phyloP scores from a whole-genome alignment of 2,113 vertebrate species.

The Tylochromis polylepis region DNA sequence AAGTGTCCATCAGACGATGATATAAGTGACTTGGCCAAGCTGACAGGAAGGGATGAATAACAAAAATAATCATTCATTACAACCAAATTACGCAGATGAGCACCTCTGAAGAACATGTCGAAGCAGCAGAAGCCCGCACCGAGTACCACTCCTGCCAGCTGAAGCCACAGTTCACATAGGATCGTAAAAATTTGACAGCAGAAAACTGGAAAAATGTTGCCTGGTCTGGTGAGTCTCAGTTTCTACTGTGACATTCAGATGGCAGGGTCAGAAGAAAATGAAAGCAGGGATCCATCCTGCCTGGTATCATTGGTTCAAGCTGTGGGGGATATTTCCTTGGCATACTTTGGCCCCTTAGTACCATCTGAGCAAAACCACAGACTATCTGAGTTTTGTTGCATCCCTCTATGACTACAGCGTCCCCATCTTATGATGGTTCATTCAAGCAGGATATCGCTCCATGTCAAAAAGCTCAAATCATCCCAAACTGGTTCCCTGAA shows the following conservation, averaged over 20 bases:
- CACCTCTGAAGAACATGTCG: background rate
- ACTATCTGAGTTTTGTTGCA: background rate
- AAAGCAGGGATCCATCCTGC: too few relatives aligned
- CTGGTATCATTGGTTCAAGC: too few relatives aligned
- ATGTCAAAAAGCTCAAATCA: background rate
- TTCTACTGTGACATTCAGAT: too few relatives aligned
- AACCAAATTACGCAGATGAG: background rate
- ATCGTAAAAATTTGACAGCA: too few relatives aligned
- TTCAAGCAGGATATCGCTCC: background rate
- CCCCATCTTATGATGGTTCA: background rate
- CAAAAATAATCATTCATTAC: background rate
- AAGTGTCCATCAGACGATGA: background rate
- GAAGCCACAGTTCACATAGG: too few relatives aligned
- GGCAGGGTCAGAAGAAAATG: too few relatives aligned
- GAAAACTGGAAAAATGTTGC: too few relatives aligned
- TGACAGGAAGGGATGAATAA: background rate
- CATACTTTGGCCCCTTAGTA: too few relatives aligned
- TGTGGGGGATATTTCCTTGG: too few relatives aligned
- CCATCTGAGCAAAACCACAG: too few relatives aligned
- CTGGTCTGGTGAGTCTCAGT: too few relatives aligned
- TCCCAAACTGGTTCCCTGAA: background rate
- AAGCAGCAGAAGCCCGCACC: background rate
- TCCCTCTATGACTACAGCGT: background rate
- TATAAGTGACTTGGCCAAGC: background rate
- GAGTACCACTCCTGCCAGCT: too few relatives aligned